These are phyloP conservation scores for Pegoplata infirma DNA, from an alignment of 2,888 invertebrate genomes.

Conservation along the genomic window DNA sequence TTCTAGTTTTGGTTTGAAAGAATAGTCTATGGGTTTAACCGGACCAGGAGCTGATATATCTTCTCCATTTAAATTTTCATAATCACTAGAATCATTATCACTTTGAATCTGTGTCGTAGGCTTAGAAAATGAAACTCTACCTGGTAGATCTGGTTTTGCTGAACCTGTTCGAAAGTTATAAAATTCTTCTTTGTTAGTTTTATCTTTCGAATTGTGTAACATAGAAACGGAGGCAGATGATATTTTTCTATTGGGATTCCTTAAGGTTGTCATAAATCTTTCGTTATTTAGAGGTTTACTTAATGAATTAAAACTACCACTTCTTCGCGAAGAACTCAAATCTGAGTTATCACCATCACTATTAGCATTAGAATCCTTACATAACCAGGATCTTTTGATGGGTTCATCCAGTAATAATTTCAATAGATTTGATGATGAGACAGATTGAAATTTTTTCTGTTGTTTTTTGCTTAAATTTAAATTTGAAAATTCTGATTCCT, in stretches of 20 bases:
- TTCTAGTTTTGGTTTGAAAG: constrained; percentile 17
- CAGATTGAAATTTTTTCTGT: constrained; percentile 67
- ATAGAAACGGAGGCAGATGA: constrained; percentile 47
- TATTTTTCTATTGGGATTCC: constrained; percentile 44
- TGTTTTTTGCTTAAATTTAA: constrained; percentile 64
- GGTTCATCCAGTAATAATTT: constrained; percentile 76
- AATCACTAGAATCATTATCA: constrained; percentile 73
- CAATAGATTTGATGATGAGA: constrained; percentile 76
- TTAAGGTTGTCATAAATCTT: constrained; percentile 41
- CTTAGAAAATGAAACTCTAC: constrained; percentile 77
- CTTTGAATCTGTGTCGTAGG: constrained; percentile 66
- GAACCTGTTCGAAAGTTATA: constrained; percentile 2
- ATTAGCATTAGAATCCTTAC: constrained; percentile 64
- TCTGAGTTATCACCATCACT: constrained; percentile 67
- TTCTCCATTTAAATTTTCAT: constrained; percentile 68
- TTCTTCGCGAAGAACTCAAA: constrained; percentile 65
- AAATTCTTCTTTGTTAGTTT: constrained; percentile 13
- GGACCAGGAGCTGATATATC: constrained; percentile 73
- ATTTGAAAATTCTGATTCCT: constrained; percentile 65
- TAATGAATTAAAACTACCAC: constrained; percentile 62
- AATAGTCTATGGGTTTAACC: constrained; percentile 46
- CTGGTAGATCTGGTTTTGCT: constrained; percentile 76
- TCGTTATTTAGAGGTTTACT: constrained; percentile 45
- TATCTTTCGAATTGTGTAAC: constrained; percentile 29
- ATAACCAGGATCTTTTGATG: constrained; percentile 79